phyloP scores from a whole-genome alignment of 2,113 vertebrate genomes.

The Notechis scutatus region DNA sequence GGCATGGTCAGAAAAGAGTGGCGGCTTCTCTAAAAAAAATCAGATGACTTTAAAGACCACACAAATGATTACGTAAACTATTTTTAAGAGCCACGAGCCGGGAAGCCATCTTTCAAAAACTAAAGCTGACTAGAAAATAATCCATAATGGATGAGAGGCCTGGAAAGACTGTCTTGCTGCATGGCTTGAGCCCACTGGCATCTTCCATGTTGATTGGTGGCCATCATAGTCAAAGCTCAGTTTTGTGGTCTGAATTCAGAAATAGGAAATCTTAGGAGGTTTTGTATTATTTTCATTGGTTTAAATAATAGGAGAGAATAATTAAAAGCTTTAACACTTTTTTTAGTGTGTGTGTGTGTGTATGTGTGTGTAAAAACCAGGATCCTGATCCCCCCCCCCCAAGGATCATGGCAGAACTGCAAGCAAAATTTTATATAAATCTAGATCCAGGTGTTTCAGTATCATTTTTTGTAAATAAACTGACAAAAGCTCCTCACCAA shows the following conservation, averaged over 20 bases:
- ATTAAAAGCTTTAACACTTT: conserved; percentile 53
- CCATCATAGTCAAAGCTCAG: conserved; percentile 41
- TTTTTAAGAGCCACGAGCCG: not conserved
- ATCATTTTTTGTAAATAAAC: conserved; percentile 69
- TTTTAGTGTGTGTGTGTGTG: conserved; percentile 28
- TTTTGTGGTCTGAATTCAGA: not conserved
- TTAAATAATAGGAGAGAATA: conserved; percentile 47
- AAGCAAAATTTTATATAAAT: conserved; percentile 73
- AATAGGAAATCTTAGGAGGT: not conserved
- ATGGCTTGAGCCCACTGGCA: conserved; percentile 18
- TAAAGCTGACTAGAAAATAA: not conserved
- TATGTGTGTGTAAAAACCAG: conserved; percentile 33
- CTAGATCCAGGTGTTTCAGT: conserved; percentile 75
- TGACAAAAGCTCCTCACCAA: conserved; percentile 88
- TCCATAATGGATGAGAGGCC: conserved; percentile 34
- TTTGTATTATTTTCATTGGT: conserved; percentile 8
- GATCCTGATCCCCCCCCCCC: conserved; percentile 41
- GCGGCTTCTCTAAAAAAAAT: conserved; percentile 42
- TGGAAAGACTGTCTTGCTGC: conserved; percentile 17
- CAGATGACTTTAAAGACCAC: conserved; percentile 36
- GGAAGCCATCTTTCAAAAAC: not conserved
- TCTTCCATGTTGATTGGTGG: conserved; percentile 41
- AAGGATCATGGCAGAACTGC: conserved; percentile 70
- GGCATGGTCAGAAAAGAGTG: not conserved
- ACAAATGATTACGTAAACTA: conserved; percentile 21